phyloP scores from a whole-genome alignment of 2,888 invertebrate genomes.

The Norana najaformis region DNA sequence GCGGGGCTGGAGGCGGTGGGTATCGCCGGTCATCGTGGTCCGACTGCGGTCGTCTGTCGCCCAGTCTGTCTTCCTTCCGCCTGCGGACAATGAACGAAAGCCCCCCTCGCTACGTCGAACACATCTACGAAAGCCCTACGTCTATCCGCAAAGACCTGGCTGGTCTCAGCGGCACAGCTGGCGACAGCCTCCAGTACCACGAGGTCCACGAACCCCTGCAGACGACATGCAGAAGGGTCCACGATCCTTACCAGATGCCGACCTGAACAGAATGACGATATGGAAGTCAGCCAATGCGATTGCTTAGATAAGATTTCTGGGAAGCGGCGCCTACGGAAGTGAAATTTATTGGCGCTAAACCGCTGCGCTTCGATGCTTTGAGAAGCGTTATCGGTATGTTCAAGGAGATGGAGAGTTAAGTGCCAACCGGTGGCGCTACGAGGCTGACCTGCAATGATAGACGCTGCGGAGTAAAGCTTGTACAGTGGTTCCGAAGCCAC shows the following conservation, averaged over 20 bases:
- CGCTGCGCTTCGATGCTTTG: too few relatives aligned
- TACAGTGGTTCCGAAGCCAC: too few relatives aligned
- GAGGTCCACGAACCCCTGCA: constrained; percentile 2
- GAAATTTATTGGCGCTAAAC: too few relatives aligned
- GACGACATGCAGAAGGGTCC: background rate
- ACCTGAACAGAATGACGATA: background rate
- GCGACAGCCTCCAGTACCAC: constrained; percentile 16
- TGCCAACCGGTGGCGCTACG: too few relatives aligned
- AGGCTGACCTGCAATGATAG: too few relatives aligned
- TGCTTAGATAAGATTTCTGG: too few relatives aligned
- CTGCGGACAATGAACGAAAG: constrained; percentile 18
- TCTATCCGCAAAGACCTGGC: constrained; percentile 24
- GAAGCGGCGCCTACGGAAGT: too few relatives aligned
- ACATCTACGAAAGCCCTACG: constrained; percentile 35
- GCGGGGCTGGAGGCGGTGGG: background rate
- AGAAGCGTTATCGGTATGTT: too few relatives aligned
- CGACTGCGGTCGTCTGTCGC: background rate
- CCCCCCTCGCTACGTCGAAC: constrained; percentile 24
- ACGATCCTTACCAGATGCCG: background rate
- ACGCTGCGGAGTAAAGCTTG: too few relatives aligned
- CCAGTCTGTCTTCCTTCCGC: constrained; percentile 30
- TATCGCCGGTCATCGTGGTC: background rate
- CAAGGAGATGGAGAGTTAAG: too few relatives aligned
- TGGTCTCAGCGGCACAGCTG: background rate
- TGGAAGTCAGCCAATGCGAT: background rate